These are phyloP conservation scores for Garra rufa DNA, from an alignment of 2,113 vertebrate genomes.

Conservation along the genomic window DNA sequence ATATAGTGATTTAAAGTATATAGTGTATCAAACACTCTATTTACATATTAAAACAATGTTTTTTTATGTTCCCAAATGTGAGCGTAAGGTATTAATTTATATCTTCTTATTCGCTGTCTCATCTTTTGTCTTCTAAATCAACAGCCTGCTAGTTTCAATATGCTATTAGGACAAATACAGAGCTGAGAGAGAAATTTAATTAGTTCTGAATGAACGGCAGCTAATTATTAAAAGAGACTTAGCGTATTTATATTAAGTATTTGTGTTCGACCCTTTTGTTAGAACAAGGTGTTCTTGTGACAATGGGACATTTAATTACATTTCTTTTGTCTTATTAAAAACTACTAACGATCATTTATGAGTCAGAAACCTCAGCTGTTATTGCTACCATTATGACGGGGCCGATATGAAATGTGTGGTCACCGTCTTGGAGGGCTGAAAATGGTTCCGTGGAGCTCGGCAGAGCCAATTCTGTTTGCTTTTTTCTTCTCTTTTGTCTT, in stretches of 20 bases:
- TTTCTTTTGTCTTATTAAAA: slow-evolving; percentile 32
- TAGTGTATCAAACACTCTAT: not conserved
- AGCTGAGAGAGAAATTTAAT: slow-evolving; percentile 29
- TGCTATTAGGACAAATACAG: not conserved
- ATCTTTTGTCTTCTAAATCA: slow-evolving; percentile 5
- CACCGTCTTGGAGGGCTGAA: not conserved
- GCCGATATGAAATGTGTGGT: slow-evolving; percentile 11
- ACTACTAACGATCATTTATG: not conserved
- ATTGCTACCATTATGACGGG: not conserved
- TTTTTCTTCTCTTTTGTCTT: slow-evolving; percentile 31
- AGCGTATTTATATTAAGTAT: not conserved
- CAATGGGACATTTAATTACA: slow-evolving; percentile 9
- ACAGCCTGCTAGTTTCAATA: not conserved
- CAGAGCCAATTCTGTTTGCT: slow-evolving; percentile 2
- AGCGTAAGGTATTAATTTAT: not conserved
- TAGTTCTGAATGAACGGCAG: slow-evolving; percentile 8
- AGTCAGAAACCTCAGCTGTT: not conserved
- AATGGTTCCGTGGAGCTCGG: not conserved
- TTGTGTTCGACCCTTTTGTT: not conserved
- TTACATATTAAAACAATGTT: not conserved
- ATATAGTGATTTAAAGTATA: not conserved
- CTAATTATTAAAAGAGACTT: slow-evolving; percentile 30
- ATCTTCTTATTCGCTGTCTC: not conserved
- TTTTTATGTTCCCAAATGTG: not conserved
- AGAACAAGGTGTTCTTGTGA: slow-evolving; percentile 20